Conservation (phyloP, 2,113 vertebrate genomes). For the Oreochromis aureus region DNA sequence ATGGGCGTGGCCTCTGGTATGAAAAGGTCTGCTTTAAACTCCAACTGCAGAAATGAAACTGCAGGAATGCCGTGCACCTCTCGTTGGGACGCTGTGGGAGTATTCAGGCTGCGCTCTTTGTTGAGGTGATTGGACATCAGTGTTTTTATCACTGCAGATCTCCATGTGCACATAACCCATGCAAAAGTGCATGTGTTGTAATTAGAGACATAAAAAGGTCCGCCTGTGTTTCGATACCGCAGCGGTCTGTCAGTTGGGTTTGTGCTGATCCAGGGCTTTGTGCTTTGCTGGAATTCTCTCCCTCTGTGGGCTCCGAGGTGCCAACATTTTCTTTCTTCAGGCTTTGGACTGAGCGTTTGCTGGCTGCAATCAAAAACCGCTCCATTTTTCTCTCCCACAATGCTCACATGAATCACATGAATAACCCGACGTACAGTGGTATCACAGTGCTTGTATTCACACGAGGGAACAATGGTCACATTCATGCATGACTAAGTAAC, state of each 20-base stretch:
- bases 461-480: not conserved
- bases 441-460: not conserved
- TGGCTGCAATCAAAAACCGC: not conserved
- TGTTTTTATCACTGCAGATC: not conserved
- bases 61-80: not conserved
- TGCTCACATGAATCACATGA: not conserved
- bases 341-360: not conserved
- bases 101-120: not conserved
- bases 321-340: not conserved
- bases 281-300: not conserved
- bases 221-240: not conserved
- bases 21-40: not conserved
- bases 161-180: not conserved
- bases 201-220: not conserved
- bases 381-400: not conserved
- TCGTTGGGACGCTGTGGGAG: rapidly evolving
- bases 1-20: not conserved
- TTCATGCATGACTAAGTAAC: constrained; percentile 4
- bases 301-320: not conserved
- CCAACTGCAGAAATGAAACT: not conserved
- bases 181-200: not conserved
- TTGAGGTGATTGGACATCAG: not conserved
- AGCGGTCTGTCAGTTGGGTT: not conserved
- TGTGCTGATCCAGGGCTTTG: not conserved
- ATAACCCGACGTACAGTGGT: not conserved